Base-by-base conservation (phyloP, 2,888 invertebrate species). In the Sialis fuliginosa region DNA sequence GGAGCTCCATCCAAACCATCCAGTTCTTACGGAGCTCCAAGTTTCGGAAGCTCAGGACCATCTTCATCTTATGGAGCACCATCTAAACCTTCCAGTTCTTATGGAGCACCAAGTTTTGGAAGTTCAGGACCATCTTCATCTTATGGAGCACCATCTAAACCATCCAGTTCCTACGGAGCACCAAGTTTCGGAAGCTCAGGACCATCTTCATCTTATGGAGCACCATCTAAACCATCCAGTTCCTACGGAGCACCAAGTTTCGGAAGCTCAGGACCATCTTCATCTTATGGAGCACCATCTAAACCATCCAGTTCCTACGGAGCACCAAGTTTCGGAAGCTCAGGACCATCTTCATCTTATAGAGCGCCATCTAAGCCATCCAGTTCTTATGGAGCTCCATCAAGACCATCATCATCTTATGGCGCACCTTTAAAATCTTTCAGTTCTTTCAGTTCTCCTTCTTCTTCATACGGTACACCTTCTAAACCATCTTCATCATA, bases 91-190 rank as follows among this genome's bases (percentile, higher is more conserved):
- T 60, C 10, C 57, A 60, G 60, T 54, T 13, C 60, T 59, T 75
- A 74, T 54, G 72, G 73, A 31, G 58, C 69, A 2, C 70, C 71
- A 37, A 45, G 33, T 30, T 42, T 42, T 30, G 46, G 22, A 42
- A 37, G 32, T 12, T 47, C 49, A 8, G 37, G 37, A 7, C 71
- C 73, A 2, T 66, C 70, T 1, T 70, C 66, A 13, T 68, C 69
- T 3, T 77, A 75, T 53, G 65, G 73, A 39, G 72, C 74, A 1
- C 74, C 75, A 49, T 42, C 51, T 48, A 34, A 48, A 52, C 60
- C 60, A 0, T 67, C 56, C 1, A 57, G 61, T 46, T 57, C 52
- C 48, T 66, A 65, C 50, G 64, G 61, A 13, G 60, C 68, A 6
- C 37, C 37, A 12, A 44, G 47, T 44, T 47, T 44, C 33, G 49